These are phyloP conservation scores for Oreonectes daqikongensis DNA, from an alignment of 2,797 vertebrate genomes.

Conservation along the genomic window DNA sequence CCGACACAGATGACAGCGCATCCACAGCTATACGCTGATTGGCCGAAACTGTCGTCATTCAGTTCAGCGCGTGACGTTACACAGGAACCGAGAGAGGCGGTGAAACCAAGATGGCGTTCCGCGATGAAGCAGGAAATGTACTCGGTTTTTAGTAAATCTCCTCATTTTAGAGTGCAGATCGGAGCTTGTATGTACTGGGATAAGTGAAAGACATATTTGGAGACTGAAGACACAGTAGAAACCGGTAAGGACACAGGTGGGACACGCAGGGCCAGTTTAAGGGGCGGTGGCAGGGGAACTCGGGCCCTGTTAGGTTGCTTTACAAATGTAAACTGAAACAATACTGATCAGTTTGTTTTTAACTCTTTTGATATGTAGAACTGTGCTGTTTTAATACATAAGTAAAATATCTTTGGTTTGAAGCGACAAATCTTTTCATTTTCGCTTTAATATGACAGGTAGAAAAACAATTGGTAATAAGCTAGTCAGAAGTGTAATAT, in stretches of 20 bases:
- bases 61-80: constrained; percentile 64
- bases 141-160: constrained; percentile 74
- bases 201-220: constrained; percentile 63
- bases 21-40: constrained; percentile 39
- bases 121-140: constrained; percentile 78
- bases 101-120: constrained; percentile 82
- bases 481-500: constrained; percentile 1
- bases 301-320: constrained; percentile 52
- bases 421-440: neutral
- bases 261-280: constrained; percentile 18
- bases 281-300: constrained; percentile 75
- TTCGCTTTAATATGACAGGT: neutral
- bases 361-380: neutral
- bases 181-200: constrained; percentile 34
- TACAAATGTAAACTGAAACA: constrained; percentile 65
- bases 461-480: neutral
- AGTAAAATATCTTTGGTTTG: neutral
- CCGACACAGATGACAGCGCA: constrained; percentile 21
- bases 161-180: constrained; percentile 39
- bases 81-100: constrained; percentile 71
- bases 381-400: neutral
- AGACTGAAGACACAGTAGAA: constrained; percentile 64
- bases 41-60: constrained; percentile 50
- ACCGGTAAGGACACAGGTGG: constrained; percentile 63
- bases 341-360: constrained; percentile 48